phyloP scores from a whole-genome alignment of 2,113 vertebrate genomes.

The Odobenus rosmarus region DNA sequence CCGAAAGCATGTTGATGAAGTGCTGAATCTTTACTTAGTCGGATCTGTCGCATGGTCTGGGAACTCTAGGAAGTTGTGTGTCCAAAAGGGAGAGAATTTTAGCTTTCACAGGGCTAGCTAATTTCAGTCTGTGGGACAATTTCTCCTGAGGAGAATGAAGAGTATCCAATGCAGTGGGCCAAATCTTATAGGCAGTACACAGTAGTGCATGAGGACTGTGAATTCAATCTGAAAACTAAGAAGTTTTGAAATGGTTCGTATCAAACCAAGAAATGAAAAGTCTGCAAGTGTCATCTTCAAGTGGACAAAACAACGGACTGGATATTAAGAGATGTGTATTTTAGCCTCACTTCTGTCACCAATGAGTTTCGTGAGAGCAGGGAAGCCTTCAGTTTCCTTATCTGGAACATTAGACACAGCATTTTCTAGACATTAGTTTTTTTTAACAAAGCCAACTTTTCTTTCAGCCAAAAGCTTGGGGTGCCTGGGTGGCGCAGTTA shows the following conservation, averaged over 20 bases:
- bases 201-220: neutral
- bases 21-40: neutral
- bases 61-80: neutral
- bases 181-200: neutral
- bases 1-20: constrained; percentile 7
- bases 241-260: neutral
- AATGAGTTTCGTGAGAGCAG: neutral
- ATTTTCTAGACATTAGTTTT: neutral
- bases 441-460: neutral
- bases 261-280: neutral
- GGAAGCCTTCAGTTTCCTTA: neutral
- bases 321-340: neutral
- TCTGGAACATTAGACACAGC: neutral
- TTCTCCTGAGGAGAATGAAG: neutral
- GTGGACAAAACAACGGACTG: neutral
- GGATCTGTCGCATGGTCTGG: neutral
- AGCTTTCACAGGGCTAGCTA: neutral
- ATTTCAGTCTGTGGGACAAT: constrained; percentile 25
- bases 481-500: too few species aligned
- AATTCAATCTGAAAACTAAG: neutral
- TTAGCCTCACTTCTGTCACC: fast-evolving
- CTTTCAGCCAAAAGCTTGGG: neutral
- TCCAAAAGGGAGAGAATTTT: neutral
- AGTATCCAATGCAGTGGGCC: neutral
- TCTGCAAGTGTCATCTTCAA: neutral